A percentile compares a stretch with the other conserved stretches of the same genome.
Conservation (phyloP, 2,888 invertebrate genomes). For the Anarsia innoxiella region DNA sequence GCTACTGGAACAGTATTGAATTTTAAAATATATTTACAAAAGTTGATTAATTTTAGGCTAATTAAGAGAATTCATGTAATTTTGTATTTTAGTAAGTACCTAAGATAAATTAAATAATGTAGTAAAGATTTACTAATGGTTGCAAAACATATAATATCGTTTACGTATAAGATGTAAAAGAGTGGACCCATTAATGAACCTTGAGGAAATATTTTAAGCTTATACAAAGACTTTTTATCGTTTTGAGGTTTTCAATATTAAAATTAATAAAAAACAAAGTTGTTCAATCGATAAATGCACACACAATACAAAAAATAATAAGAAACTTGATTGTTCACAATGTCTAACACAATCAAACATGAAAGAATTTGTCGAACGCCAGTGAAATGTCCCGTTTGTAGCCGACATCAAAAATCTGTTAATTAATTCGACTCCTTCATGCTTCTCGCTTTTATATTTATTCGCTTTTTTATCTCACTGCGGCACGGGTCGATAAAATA, state of each 20-base stretch:
- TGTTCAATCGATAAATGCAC: neutral
- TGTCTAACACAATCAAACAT: conserved; percentile 29
- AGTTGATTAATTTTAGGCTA: neutral
- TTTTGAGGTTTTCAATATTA: neutral
- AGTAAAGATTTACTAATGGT: neutral
- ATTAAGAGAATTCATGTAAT: neutral
- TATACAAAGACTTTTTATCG: neutral
- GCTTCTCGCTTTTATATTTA: conserved; percentile 59
- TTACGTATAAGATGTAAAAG: neutral
- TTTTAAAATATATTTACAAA: neutral
- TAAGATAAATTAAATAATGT: neutral
- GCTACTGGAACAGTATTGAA: conserved; percentile 7
- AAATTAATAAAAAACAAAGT: neutral
- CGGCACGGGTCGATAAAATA: conserved; percentile 67
- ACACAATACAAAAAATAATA: neutral
- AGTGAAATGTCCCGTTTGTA: conserved; percentile 46
- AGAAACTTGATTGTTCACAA: neutral
- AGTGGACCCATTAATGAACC: neutral
- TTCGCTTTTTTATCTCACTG: conserved; percentile 51
- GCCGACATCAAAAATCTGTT: conserved; percentile 56
- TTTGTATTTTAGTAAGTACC: neutral
- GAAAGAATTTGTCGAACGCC: conserved; percentile 57
- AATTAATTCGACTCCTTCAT: conserved; percentile 69
- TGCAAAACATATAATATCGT: too few species aligned
- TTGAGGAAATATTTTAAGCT: neutral